Base-by-base conservation (phyloP, 1,140 invertebrate species). In the Periplaneta americana region DNA sequence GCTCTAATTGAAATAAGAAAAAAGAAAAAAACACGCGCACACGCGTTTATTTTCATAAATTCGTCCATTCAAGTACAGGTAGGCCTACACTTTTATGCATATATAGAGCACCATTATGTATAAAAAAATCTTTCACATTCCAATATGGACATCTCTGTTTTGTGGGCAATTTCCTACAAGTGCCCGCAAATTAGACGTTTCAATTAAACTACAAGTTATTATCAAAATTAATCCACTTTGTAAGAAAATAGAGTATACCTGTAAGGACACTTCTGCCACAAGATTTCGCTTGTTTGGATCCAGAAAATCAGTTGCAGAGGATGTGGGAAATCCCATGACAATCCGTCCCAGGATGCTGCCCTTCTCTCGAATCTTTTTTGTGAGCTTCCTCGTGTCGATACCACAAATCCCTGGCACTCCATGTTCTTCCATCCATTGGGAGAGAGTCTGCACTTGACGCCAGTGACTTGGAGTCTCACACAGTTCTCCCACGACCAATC, bases 281-380 rank as follows among this genome's bases (percentile, higher is more conserved):
- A 99, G 91, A 90, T 99, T 98, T 66, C 92, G 90, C 31, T 87
- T 86, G 87, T 99, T 99, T 1, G 98, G 98, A 90, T 99, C 96
- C 48, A 84, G 82, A 82, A 93, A 87, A 78, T 88, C 84, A 82
- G 90, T 81, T 5, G 83, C 84, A 22, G 88, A 76, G 2, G 89
- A 87, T 82, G 91, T 89, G 0, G 84, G 31, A 0, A 74, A 85
- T 31, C 88, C 88, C 57, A 91, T 86, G 31, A 98, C 88, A 76
- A 99, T 95, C 85, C 94, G 93, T 0, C 96, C 95, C 34, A 97
- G 88, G 82, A 97, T 92, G 1, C 94, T 93, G 18, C 97, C 97
- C 84, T 92, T 91, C 85, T 96, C 94, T 31, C 97, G 92, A 39
- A 99, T 94, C 84, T 94, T 93, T 87, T 97, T 97, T 0, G 98